Conservation (phyloP, 2,113 vertebrate genomes). For the Upupa epops region DNA sequence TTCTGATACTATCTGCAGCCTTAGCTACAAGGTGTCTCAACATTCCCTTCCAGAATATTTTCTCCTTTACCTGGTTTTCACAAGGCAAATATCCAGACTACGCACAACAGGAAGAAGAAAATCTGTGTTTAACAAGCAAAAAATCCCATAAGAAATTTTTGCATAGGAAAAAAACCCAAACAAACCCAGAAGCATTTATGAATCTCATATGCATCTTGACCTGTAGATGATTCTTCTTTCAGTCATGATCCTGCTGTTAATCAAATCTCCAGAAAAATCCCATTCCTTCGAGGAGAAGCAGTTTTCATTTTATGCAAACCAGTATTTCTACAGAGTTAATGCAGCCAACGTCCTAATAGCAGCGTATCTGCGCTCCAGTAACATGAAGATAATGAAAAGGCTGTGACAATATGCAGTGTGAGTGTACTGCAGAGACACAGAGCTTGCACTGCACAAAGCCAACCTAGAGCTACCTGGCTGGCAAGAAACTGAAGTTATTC, state of each 20-base stretch:
- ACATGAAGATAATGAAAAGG: not conserved
- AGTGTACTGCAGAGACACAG: not conserved
- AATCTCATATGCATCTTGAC: not conserved
- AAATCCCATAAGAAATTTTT: not conserved
- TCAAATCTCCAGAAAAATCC: not conserved
- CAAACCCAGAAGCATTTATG: not conserved
- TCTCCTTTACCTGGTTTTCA: not conserved
- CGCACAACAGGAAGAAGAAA: not conserved
- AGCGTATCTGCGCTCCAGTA: fast-evolving
- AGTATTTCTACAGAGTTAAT: not conserved
- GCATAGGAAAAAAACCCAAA: not conserved
- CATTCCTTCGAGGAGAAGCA: not conserved
- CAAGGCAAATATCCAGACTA: not conserved
- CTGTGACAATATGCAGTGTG: not conserved
- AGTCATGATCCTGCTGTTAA: not conserved
- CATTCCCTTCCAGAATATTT: not conserved
- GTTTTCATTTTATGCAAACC: not conserved
- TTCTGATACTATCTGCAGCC: not conserved
- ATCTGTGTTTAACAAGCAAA: not conserved
- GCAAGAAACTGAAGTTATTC: not conserved
- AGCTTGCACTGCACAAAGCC: not conserved
- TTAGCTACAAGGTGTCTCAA: not conserved
- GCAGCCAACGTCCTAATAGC: not conserved
- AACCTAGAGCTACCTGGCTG: not conserved
- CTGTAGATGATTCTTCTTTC: not conserved